Conservation (phyloP, 2,113 vertebrate species). For the Physeter macrocephalus region DNA sequence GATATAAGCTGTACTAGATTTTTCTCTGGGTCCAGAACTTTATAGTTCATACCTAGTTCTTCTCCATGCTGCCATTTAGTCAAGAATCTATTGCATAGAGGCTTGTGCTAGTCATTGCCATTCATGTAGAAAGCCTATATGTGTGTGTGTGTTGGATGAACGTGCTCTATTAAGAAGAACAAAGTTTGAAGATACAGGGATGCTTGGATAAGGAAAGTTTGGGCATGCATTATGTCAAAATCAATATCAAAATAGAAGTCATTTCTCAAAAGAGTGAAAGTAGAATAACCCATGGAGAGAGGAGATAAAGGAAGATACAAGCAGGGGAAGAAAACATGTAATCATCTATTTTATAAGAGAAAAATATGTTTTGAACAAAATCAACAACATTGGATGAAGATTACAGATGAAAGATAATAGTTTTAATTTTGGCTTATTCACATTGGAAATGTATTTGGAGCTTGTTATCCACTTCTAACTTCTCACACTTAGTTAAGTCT, state of each 20-base stretch:
- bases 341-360: constrained; percentile 5
- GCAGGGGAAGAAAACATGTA: not conserved
- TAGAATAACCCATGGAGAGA: constrained; percentile 15
- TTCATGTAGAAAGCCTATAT: not conserved
- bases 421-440: constrained; percentile 47
- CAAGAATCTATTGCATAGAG: not conserved
- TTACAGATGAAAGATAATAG: constrained; percentile 4
- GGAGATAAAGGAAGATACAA: not conserved
- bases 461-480: constrained; percentile 12
- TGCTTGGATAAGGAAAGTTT: not conserved
- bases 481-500: not conserved
- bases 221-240: constrained; percentile 30
- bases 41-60: not conserved
- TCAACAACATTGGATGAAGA: not conserved
- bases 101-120: not conserved
- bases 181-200: not conserved
- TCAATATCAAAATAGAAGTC: constrained; percentile 33
- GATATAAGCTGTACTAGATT: not conserved
- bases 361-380: constrained; percentile 34
- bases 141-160: not conserved
- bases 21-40: not conserved
- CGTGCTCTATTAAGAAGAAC: not conserved
- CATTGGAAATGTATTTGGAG: not conserved
- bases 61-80: not conserved
- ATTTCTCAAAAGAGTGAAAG: constrained; percentile 33